Evolutionary conservation across 2,888 invertebrate genomes (phyloP), one percentile per base, ranked within the genome.

Genomic region (Gibbula magus): DNA sequence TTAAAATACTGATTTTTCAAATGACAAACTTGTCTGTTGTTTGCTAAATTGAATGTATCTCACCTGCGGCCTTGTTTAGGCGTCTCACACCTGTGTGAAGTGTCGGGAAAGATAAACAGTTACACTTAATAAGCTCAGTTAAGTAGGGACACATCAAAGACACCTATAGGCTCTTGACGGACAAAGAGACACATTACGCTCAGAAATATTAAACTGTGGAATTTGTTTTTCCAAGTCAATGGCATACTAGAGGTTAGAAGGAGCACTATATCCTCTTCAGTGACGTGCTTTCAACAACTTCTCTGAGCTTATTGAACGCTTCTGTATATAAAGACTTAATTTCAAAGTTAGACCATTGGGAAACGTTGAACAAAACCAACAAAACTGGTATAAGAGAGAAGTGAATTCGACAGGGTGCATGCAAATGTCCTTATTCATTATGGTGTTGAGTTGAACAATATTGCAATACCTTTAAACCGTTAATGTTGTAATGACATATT

Each of bases 41-140:
- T 61, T 61, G 61, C 61, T 61, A 61, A 61, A 61, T 61, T 61
- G 61, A 61, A 61, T 61, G 29, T 61, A 61, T 61, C 61, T 61
- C 61, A 61, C 61, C 61, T 61, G 61, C 29, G 29, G 61, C 61
- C 25, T 61, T 29, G 8, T 10, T 61, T 16, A 61, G 18, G 61
- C 16, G 29, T 29, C 29, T 61, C 61, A 61, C 61, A 61, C 61
- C 61, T 61, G 61, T 29, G 61, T 61, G 29, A 32, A 61, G 61
- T 61, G 61, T 13, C 0, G 16, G 61, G 61, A 32, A 61, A 61
- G 29, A 61, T 61, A 61, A 61, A 61, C 61, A 61, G 61, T 61
- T 61, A 61, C 61, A 61, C 61, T 61, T 61, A 61, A 61, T 61
- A 61, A 61, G 61, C 29, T 29, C 25, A 16, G 29, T 61, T 61